Conservation (phyloP, 2,888 invertebrate species). For the Trichogramma dendrolimi region DNA sequence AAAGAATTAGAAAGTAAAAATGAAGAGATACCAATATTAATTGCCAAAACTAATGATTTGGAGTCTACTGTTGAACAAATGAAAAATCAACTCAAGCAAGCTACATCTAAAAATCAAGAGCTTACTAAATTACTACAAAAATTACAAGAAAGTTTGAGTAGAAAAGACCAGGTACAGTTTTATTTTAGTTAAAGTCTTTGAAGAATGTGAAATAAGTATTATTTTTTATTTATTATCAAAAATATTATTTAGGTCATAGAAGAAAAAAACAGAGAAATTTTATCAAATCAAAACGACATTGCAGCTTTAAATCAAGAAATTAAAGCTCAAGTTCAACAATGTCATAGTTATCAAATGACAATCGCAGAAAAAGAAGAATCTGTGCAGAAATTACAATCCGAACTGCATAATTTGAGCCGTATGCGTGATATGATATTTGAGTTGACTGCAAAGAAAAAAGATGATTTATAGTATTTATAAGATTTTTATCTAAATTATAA, state of each 20-base stretch:
- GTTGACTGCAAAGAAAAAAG: slow-evolving; percentile 43
- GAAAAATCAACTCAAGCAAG: slow-evolving; percentile 33
- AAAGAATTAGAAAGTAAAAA: slow-evolving; percentile 35
- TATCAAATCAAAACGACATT: slow-evolving; percentile 38
- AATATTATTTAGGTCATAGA: slow-evolving; percentile 36
- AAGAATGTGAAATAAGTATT: slow-evolving; percentile 7
- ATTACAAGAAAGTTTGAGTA: slow-evolving; percentile 37
- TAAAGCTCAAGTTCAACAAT: slow-evolving; percentile 38
- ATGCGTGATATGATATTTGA: slow-evolving; percentile 48
- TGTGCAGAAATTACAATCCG: slow-evolving; percentile 35
- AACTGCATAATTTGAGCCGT: slow-evolving; percentile 41
- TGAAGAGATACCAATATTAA: slow-evolving; percentile 33
- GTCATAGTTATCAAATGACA: slow-evolving; percentile 37
- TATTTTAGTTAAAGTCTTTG: not conserved
- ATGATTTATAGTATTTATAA: slow-evolving; percentile 9
- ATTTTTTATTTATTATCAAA: slow-evolving; percentile 9
- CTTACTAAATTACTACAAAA: slow-evolving; percentile 32
- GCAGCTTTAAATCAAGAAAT: slow-evolving; percentile 42
- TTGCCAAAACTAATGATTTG: slow-evolving; percentile 33
- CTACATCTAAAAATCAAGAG: slow-evolving; percentile 33
- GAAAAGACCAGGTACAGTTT: slow-evolving; percentile 39
- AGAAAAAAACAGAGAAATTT: slow-evolving; percentile 38
- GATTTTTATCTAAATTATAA: not conserved
- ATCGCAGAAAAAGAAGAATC: slow-evolving; percentile 41
- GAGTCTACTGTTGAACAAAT: slow-evolving; percentile 33